These are phyloP conservation scores for Malurus splendens DNA, from an alignment of 2,797 vertebrate species.

Conservation along the genomic window DNA sequence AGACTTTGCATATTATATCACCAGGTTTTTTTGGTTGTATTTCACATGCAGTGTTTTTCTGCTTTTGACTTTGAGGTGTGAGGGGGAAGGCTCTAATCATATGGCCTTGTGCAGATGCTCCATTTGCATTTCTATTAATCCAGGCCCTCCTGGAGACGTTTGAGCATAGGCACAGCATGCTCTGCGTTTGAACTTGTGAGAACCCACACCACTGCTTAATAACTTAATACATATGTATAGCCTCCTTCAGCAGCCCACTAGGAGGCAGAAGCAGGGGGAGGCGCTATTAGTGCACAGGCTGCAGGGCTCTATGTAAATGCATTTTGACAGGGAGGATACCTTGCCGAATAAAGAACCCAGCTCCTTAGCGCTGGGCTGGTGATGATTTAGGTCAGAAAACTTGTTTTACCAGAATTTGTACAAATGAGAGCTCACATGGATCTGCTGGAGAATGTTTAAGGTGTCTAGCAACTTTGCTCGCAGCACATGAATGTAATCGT, in stretches of 20 bases:
- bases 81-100: conserved; percentile 77
- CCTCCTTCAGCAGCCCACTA: conserved; percentile 77
- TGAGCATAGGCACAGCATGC: conserved; percentile 76
- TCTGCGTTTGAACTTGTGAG: conserved; percentile 81
- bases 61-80: conserved; percentile 79
- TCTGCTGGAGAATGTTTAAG: conserved; percentile 8
- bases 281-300: conserved; percentile 48
- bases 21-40: conserved; percentile 71
- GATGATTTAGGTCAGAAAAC: conserved; percentile 36
- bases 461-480: not conserved
- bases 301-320: conserved; percentile 63
- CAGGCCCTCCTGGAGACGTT: conserved; percentile 78
- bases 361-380: not conserved
- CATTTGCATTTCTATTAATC: conserved; percentile 83
- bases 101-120: conserved; percentile 78
- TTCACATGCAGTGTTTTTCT: conserved; percentile 77
- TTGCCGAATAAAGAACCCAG: conserved; percentile 24
- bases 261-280: conserved; percentile 77
- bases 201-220: conserved; percentile 78
- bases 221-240: conserved; percentile 82
- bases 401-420: conserved; percentile 32
- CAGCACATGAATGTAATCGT: not conserved
- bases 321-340: conserved; percentile 59
- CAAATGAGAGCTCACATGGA: conserved; percentile 11
- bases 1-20: conserved; percentile 77